Evolutionary conservation across 2,888 invertebrate genomes (phyloP).

Genomic region (Prostheceraeus crozeri): DNA sequence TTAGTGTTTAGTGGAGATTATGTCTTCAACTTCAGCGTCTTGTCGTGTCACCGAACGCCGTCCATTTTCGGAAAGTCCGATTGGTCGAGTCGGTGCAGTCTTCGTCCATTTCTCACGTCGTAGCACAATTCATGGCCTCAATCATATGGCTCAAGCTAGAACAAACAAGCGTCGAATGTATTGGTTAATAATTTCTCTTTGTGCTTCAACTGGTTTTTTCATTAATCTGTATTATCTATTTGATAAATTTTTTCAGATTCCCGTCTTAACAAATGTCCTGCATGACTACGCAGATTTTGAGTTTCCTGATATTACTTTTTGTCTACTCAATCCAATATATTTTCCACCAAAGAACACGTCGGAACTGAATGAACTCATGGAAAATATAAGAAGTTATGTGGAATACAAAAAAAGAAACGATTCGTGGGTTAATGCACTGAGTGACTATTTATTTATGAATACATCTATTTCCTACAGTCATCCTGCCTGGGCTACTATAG

Average conservation of each 20-base stretch:
- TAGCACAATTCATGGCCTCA: conserved; percentile 34
- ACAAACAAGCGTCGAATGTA: conserved; percentile 28
- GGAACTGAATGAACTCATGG: not conserved
- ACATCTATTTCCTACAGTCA: conserved; percentile 23
- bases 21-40: no score
- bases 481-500: conserved; percentile 13
- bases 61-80: no score
- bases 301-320: conserved; percentile 37
- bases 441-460: conserved; percentile 13
- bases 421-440: not conserved
- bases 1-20: no score
- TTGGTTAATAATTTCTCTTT: conserved; percentile 32
- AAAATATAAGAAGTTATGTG: not conserved
- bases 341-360: conserved; percentile 34
- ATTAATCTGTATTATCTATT: conserved; percentile 30
- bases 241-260: conserved; percentile 30
- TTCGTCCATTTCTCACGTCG: conserved; percentile 32
- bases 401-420: not conserved
- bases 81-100: not conserved
- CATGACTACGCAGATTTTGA: conserved; percentile 29
- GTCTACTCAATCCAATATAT: conserved; percentile 31
- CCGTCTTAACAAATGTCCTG: conserved; percentile 28
- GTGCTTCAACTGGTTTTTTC: conserved; percentile 33
- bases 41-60: no score
- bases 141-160: conserved; percentile 36